Evolutionary conservation across 2,113 vertebrate species (phyloP), one percentile per base, ranked within the genome.

Genomic region (Eleginops maclovinus): DNA sequence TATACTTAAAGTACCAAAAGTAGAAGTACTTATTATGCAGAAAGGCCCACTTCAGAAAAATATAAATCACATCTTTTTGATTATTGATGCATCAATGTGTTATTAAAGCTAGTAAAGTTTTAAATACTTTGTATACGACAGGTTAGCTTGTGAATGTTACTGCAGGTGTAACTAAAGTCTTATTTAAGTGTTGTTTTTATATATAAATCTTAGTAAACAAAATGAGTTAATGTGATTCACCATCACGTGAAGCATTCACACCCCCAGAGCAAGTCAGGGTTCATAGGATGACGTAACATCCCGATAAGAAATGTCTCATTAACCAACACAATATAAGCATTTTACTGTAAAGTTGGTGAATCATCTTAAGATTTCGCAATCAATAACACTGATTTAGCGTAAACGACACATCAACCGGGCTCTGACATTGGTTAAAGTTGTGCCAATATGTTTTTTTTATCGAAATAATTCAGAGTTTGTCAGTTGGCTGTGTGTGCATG

Each of bases 231-330:
- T 36, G 31, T 36, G 31, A 36, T 8, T 36, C 31, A 36, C 31
- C 8, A 36, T 36, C 31, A 36, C 31, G 31, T 36, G 31, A 36
- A 36, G 31, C 31, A 36, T 36, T 36, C 7, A 36, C 31, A 36
- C 74, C 19, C 40, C 2, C n/a, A 17, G 9, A 4, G 16, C 50
- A 72, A 60, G n/a, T 24, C 55, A 51, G 2, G 10, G 44, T 56
- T 59, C 44, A 8, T 49, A 8, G 26, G 40, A 47, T 85, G 65
- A 79, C 12, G 65, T 73, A 70, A 88, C 24, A 79, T 83, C 82
- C 75, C 68, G 58, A 72, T 4, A 79, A 28, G 13, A 26, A 61
- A 28, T 64, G 82, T 79, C 63, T 75, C 13, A 65, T 60, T 12
- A 72, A 3, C 31, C 31, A 70, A 50, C 36, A 24, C 17, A 41